A percentile compares a stretch with the other conserved stretches of the same genome.
Conservation (phyloP, 2,113 vertebrate genomes). For the Caracal caracal region DNA sequence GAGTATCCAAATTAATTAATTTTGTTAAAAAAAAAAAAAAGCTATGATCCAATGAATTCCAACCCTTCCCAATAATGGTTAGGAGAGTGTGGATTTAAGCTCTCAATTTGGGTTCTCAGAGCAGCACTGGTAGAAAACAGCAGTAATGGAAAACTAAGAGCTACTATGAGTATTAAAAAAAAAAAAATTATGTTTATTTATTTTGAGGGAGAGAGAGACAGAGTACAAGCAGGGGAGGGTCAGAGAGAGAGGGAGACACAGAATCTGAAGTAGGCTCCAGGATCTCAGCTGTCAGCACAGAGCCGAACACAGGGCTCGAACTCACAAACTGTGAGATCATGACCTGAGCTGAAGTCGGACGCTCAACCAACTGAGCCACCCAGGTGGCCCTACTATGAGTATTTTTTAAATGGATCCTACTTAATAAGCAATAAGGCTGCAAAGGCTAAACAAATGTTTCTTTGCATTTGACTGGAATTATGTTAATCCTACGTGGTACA, state of each 20-base stretch:
- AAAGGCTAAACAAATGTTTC: conserved; percentile 5
- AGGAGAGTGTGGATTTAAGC: neutral
- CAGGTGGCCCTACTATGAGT: neutral
- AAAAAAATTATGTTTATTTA: too few species aligned
- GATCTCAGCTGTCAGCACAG: too few species aligned
- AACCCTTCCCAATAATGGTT: neutral
- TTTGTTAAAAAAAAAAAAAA: conserved; percentile 45
- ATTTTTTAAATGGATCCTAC: conserved; percentile 31
- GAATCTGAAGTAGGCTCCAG: too few species aligned
- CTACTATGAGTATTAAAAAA: neutral
- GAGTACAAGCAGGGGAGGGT: too few species aligned
- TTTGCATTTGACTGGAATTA: neutral
- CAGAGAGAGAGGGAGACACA: too few species aligned
- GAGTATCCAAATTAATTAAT: conserved; percentile 1
- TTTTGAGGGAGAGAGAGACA: too few species aligned
- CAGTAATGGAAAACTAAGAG: neutral
- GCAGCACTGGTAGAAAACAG: neutral
- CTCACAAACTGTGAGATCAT: too few species aligned
- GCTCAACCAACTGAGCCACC: too few species aligned
- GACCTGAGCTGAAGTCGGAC: too few species aligned
- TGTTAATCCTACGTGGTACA: neutral
- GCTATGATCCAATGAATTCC: neutral
- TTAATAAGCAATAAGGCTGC: neutral
- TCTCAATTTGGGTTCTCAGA: neutral
- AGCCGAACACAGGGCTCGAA: too few species aligned